Percentiles rank a stretch among this genome's conserved stretches.
Evolutionary conservation across 2,888 invertebrate genomes (phyloP).

Genomic region (Macrosoma leucophasiata): DNA sequence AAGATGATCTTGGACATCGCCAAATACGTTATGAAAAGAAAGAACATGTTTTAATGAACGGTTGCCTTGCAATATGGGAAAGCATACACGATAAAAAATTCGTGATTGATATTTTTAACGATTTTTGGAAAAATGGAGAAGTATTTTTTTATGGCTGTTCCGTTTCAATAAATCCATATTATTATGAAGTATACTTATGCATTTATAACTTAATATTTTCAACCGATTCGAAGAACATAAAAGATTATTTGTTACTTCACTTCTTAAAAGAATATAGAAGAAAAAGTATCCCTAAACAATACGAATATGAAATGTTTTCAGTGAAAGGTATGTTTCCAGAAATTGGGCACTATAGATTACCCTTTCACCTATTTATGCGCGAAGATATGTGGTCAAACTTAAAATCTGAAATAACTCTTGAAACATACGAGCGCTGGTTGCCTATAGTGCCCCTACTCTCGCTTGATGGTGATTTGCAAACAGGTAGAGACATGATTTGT

Average conservation of each 20-base stretch:
- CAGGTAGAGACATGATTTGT: slow-evolving; percentile 70
- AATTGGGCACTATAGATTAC: slow-evolving; percentile 65
- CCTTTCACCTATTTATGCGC: slow-evolving; percentile 66
- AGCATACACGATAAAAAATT: slow-evolving; percentile 59
- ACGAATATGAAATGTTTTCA: slow-evolving; percentile 67
- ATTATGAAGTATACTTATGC: slow-evolving; percentile 64
- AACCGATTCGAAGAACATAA: slow-evolving; percentile 43
- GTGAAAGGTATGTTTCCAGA: slow-evolving; percentile 70
- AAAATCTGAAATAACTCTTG: slow-evolving; percentile 68
- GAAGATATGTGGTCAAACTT: slow-evolving; percentile 71
- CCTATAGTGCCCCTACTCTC: slow-evolving; percentile 56
- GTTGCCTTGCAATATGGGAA: slow-evolving; percentile 56
- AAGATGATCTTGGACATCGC: slow-evolving; percentile 46
- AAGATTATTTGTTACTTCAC: slow-evolving; percentile 60
- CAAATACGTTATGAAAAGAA: slow-evolving; percentile 46
- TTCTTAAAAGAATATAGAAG: slow-evolving; percentile 62
- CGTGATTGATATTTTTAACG: slow-evolving; percentile 53
- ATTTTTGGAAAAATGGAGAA: slow-evolving; percentile 70
- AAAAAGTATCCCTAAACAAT: slow-evolving; percentile 61
- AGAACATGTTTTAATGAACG: slow-evolving; percentile 39
- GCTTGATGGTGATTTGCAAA: slow-evolving; percentile 59
- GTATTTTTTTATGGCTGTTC: slow-evolving; percentile 58
- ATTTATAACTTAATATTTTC: slow-evolving; percentile 56
- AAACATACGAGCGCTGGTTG: slow-evolving; percentile 67
- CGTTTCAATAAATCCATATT: slow-evolving; percentile 65